Conservation (phyloP, 2,113 vertebrate genomes). For the Callopanchax toddi region DNA sequence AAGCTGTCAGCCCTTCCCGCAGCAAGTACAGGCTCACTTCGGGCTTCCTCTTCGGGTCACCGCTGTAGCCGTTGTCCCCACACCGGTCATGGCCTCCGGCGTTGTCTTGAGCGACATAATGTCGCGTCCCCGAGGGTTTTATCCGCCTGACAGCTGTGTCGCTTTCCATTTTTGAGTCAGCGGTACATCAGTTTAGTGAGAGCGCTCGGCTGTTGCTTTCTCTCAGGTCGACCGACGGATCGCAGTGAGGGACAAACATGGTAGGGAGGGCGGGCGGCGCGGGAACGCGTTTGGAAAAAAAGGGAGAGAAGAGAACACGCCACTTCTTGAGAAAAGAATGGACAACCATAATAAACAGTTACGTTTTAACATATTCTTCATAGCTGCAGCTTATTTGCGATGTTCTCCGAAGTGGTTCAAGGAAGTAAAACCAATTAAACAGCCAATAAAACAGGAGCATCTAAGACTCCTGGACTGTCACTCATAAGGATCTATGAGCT, state of each 20-base stretch:
- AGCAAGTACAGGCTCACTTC: constrained; percentile 70
- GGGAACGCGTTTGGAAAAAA: too few species aligned
- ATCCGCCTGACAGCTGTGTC: constrained; percentile 77
- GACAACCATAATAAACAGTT: too few species aligned
- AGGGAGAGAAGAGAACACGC: too few species aligned
- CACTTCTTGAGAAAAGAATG: too few species aligned
- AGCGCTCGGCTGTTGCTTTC: constrained; percentile 11
- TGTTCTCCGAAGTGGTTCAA: too few species aligned
- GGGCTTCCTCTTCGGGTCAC: constrained; percentile 70
- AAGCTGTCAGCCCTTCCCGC: constrained; percentile 69
- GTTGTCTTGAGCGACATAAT: constrained; percentile 22
- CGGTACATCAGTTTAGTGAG: constrained; percentile 45
- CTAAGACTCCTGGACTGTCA: too few species aligned
- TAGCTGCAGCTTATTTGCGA: too few species aligned
- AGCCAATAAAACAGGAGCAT: too few species aligned
- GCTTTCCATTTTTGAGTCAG: constrained; percentile 77
- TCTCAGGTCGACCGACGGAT: constrained; percentile 48
- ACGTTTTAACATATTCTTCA: too few species aligned
- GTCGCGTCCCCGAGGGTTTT: constrained; percentile 53
- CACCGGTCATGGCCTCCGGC: constrained; percentile 21
- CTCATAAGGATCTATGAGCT: too few species aligned
- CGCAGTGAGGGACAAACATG: constrained; percentile 71
- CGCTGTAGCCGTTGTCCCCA: constrained; percentile 60
- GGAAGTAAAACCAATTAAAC: too few species aligned
- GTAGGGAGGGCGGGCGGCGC: background rate